These are phyloP conservation scores for Channa striata DNA, from an alignment of 2,797 vertebrate species.

Conservation along the genomic window DNA sequence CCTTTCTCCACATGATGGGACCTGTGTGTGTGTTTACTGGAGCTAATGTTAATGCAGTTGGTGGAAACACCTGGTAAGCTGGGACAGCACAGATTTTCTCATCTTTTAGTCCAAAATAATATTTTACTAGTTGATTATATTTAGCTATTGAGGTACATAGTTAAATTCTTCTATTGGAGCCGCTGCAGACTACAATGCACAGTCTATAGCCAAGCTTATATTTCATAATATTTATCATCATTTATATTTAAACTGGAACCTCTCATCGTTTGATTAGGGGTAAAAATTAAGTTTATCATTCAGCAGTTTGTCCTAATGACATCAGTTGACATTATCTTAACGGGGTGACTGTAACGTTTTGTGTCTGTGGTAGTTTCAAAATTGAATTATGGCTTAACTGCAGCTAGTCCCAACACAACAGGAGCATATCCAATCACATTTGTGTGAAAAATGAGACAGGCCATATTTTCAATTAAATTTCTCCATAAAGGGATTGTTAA, in stretches of 20 bases:
- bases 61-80: too few relatives aligned
- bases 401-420: constrained; percentile 77
- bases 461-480: constrained; percentile 86
- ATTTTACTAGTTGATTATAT: constrained; percentile 16
- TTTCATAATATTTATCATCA: constrained; percentile 33
- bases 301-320: constrained; percentile 59
- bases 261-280: constrained; percentile 27
- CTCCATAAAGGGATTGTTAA: constrained; percentile 85
- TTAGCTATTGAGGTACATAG: not conserved
- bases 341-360: constrained; percentile 50
- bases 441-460: constrained; percentile 81
- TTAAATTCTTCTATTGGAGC: constrained; percentile 8
- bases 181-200: not conserved
- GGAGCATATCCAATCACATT: constrained; percentile 85
- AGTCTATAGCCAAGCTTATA: not conserved
- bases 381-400: constrained; percentile 81
- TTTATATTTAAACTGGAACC: constrained; percentile 7
- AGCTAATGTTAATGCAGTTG: too few relatives aligned
- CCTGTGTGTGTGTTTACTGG: too few relatives aligned
- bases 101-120: too few relatives aligned
- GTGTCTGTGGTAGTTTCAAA: constrained; percentile 66
- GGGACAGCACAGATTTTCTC: too few relatives aligned
- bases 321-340: constrained; percentile 68
- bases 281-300: constrained; percentile 42
- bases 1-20: too few relatives aligned